Conservation (phyloP, 2,797 vertebrate genomes). For the Lagodon rhomboides region DNA sequence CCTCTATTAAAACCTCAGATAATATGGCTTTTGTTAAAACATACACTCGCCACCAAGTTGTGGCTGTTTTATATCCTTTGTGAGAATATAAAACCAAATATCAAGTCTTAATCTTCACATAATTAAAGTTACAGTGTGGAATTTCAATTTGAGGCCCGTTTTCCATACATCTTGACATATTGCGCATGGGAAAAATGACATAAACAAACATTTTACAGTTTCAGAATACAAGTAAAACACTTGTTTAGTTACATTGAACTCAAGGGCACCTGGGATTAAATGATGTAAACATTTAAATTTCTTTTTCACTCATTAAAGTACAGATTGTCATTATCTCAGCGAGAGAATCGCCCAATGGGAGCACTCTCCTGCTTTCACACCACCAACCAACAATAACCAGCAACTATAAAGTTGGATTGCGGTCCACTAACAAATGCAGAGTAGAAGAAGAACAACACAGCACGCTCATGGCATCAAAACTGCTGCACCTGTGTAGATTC, state of each 20-base stretch:
- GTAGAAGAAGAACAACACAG: too few relatives aligned
- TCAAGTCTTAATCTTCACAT: conserved; percentile 33
- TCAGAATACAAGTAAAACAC: conserved; percentile 24
- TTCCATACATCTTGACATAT: not conserved
- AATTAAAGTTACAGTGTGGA: conserved; percentile 44
- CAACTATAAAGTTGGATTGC: too few relatives aligned
- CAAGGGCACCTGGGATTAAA: not conserved
- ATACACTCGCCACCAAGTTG: conserved; percentile 9
- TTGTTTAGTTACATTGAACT: not conserved
- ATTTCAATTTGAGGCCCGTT: conserved; percentile 35
- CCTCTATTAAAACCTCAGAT: conserved; percentile 61
- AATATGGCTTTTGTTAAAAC: conserved; percentile 42
- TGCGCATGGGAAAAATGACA: conserved; percentile 18
- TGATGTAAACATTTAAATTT: not conserved
- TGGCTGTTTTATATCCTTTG: conserved; percentile 53
- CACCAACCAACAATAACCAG: too few relatives aligned
- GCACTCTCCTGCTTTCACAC: too few relatives aligned
- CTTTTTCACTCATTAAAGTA: not conserved
- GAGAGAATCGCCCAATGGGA: too few relatives aligned
- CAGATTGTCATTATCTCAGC: not conserved
- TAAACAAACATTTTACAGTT: conserved; percentile 15
- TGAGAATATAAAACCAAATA: conserved; percentile 62
- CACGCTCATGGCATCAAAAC: too few relatives aligned
- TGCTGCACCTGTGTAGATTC: too few relatives aligned
- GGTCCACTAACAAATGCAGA: too few relatives aligned